Evolutionary conservation across 2,888 invertebrate genomes (phyloP), one percentile per base, ranked within the genome.

Genomic region (Ophonus ardosiacus): DNA sequence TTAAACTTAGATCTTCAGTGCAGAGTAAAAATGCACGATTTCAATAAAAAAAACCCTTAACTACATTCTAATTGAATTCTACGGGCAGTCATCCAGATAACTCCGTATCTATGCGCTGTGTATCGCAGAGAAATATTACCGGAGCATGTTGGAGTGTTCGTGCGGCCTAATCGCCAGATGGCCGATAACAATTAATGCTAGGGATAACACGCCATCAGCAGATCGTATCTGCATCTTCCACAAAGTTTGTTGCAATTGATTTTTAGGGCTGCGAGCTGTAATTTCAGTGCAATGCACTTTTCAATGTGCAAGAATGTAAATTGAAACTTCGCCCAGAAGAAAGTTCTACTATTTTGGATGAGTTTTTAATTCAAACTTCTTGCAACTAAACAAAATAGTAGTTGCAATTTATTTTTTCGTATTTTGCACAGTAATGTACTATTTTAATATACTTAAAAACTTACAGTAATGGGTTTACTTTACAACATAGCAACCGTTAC

Each of bases 21-120:
- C 10, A 43, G 80, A 59, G 61, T 40, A 80, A 80, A 80, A 80
- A 80, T 61, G 38, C 80, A 61, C 80, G 80, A 61, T 61, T 61
- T 59, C 59, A 61, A 59, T 61, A 61, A 59, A 80, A 80, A 61
- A 59, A 78, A 8, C 78, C 78, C 78, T 38, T 80, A 61, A 80
- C 80, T 78, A 78, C 68, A 81, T 63, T 84, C 84, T 84, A 84
- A 84, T 84, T 84, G 84, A 84, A 84, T 84, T 84, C 78, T 63
- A 63, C 84, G 63, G 24, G 84, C 74, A 84, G 56, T 61, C 76
- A 63, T 40, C 61, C 65, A 57, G 83, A 84, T 82, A 84, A 84
- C 61, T 74, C 63, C 21, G 65, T 38, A 84, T 84, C 76, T 63
- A 63, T 84, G 17, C 56, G 84, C 78, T 78, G 13, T 78, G 61